A percentile compares a stretch with the other conserved stretches of the same genome.
Conservation (phyloP, 2,888 invertebrate species). For the Rotaria magnacalcarata region DNA sequence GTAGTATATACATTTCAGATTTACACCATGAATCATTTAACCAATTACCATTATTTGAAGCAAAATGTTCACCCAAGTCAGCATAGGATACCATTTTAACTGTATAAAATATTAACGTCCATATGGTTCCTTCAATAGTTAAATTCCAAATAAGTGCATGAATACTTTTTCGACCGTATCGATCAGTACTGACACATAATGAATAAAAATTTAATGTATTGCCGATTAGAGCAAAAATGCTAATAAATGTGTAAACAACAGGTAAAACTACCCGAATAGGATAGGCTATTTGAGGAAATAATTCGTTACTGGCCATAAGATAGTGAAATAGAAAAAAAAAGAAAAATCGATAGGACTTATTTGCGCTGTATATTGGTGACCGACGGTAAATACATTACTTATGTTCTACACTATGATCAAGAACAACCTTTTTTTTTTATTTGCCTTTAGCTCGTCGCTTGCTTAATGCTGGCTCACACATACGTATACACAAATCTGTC, state of each 20-base stretch:
- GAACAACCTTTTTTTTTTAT: not conserved
- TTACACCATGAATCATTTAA: slow-evolving; percentile 42
- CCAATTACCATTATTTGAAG: slow-evolving; percentile 33
- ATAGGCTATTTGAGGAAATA: slow-evolving; percentile 1
- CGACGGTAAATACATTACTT: not conserved
- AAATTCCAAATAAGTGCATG: slow-evolving; percentile 38
- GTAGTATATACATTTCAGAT: slow-evolving; percentile 44
- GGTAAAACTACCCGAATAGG: not conserved
- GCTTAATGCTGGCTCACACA: not conserved
- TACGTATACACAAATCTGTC: not conserved
- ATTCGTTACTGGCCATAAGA: not conserved
- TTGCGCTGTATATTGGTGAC: not conserved
- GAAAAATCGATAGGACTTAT: not conserved
- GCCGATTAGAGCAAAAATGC: not conserved
- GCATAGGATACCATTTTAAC: slow-evolving; percentile 43
- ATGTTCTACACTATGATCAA: not conserved
- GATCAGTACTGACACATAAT: slow-evolving; percentile 37
- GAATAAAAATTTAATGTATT: slow-evolving; percentile 9
- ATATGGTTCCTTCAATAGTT: slow-evolving; percentile 32
- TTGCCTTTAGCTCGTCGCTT: not conserved
- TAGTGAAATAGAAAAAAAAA: no score
- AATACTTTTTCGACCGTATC: slow-evolving; percentile 45
- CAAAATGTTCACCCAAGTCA: slow-evolving; percentile 32
- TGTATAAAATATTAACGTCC: slow-evolving; percentile 40
- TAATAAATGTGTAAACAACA: not conserved